Conservation (phyloP, 2,888 invertebrate species). For the Himalopsyche kuldschensis region DNA sequence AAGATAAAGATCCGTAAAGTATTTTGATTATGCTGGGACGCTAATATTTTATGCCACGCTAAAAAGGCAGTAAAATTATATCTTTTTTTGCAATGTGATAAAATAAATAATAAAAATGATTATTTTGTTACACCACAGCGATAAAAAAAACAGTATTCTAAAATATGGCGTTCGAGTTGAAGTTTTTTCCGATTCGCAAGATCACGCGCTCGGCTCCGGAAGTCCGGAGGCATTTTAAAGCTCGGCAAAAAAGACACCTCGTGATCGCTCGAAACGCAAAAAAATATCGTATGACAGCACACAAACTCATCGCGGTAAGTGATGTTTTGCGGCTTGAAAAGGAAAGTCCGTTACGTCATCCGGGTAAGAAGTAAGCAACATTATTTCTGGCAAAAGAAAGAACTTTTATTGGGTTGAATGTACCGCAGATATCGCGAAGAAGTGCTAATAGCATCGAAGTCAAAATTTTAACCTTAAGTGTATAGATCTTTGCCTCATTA, state of each 20-base stretch:
- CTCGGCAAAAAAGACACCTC: neutral
- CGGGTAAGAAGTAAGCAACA: neutral
- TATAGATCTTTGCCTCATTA: no score
- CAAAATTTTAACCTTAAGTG: no score
- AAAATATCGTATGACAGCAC: neutral
- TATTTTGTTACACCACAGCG: no score
- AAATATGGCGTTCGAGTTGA: neutral
- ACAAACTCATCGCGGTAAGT: neutral
- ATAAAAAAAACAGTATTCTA: no score
- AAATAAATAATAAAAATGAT: no score
- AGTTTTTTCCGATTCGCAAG: neutral
- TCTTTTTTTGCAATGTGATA: no score
- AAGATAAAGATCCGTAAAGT: no score
- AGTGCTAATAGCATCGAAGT: no score
- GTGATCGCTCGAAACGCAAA: neutral
- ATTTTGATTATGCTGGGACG: no score
- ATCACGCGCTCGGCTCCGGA: neutral
- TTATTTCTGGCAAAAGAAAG: neutral
- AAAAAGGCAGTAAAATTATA: no score
- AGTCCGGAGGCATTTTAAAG: neutral
- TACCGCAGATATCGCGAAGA: no score
- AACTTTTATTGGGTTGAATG: neutral
- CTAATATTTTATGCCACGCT: no score
- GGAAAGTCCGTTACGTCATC: neutral
- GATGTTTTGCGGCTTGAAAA: neutral